Evolutionary conservation across 2,113 vertebrate genomes (phyloP).

Genomic region (Elgaria multicarinata): DNA sequence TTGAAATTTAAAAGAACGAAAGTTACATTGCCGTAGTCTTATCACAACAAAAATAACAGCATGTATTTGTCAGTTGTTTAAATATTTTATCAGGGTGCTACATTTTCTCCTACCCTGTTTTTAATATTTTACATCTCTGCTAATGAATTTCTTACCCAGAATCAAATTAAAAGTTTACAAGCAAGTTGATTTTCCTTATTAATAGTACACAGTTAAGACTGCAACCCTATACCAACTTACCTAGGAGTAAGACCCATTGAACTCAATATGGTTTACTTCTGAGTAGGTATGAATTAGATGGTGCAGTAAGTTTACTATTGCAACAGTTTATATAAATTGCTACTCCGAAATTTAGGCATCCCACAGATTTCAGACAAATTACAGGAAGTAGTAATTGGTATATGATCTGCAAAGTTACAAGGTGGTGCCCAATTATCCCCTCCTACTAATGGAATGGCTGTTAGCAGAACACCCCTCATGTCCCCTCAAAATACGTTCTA

Average conservation of each 20-base stretch:
- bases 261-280: too few relatives aligned
- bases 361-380: neutral
- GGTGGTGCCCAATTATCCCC: too few relatives aligned
- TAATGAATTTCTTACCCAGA: rapidly evolving
- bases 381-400: rapidly evolving
- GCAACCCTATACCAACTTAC: too few relatives aligned
- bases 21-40: neutral
- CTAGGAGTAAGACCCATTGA: too few relatives aligned
- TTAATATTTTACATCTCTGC: rapidly evolving
- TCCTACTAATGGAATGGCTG: too few relatives aligned
- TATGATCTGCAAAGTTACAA: neutral
- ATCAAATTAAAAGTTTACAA: neutral
- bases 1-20: neutral
- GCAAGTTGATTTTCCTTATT: neutral
- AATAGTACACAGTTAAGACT: neutral
- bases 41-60: neutral
- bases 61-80: rapidly evolving
- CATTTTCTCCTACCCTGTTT: neutral
- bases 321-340: rapidly evolving
- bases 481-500: too few relatives aligned
- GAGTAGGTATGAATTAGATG: too few relatives aligned
- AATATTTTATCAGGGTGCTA: neutral
- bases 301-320: neutral
- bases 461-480: too few relatives aligned
- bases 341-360: neutral